These are phyloP conservation scores for Styela clava DNA, from an alignment of 23 tunicate genomes.

Conservation along the genomic window DNA sequence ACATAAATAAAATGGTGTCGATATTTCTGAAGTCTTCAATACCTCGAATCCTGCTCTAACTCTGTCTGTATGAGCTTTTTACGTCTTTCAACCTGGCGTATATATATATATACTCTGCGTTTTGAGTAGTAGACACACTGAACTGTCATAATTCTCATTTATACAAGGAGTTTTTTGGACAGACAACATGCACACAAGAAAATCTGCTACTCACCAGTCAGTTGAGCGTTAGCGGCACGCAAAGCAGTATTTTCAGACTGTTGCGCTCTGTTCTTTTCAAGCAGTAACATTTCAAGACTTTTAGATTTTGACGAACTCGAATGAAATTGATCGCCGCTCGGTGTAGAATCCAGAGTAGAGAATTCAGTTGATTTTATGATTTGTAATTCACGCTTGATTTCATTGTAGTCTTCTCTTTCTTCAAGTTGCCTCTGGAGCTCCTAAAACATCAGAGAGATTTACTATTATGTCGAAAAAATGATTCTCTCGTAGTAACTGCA, in stretches of 20 bases:
- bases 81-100: too few species aligned
- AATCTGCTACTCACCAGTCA: slow-evolving; percentile 22
- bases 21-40: too few species aligned
- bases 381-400: slow-evolving; percentile 69
- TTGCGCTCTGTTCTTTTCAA: slow-evolving; percentile 77
- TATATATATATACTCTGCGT: too few species aligned
- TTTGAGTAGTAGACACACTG: too few species aligned
- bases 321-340: not conserved
- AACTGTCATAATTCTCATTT: too few species aligned
- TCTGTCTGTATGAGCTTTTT: too few species aligned
- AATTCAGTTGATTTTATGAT: slow-evolving; percentile 88
- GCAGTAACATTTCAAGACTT: slow-evolving; percentile 63
- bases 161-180: too few species aligned
- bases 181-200: not conserved
- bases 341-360: slow-evolving; percentile 15
- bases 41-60: too few species aligned
- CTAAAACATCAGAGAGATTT: not conserved
- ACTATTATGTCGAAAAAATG: too few species aligned
- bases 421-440: slow-evolving; percentile 12
- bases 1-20: too few species aligned
- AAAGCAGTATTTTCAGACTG: slow-evolving; percentile 79
- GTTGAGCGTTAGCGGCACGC: slow-evolving; percentile 65
- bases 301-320: slow-evolving; percentile 1
- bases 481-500: too few species aligned
- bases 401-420: slow-evolving; percentile 47